phyloP scores from a whole-genome alignment of 1,140 invertebrate species.

The Neuroterus valhalla region DNA sequence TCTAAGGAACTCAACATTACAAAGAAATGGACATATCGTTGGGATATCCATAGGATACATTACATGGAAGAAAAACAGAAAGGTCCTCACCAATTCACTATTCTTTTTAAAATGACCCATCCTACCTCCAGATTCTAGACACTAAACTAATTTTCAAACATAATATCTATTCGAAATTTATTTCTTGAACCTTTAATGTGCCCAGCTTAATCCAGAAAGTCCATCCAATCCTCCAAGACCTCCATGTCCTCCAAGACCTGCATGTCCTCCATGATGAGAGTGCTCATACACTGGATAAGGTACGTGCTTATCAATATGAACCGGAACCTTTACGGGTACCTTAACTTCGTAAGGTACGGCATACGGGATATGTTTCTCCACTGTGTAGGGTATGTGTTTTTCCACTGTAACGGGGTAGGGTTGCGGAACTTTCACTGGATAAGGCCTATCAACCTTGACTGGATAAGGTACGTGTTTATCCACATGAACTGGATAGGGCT shows the following conservation, averaged over 20 bases:
- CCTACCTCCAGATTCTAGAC: background rate
- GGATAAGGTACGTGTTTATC: constrained; percentile 70
- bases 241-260: constrained; percentile 39
- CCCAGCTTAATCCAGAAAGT: background rate
- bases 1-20: background rate
- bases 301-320: constrained; percentile 73
- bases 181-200: background rate
- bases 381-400: constrained; percentile 77
- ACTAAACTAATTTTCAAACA: background rate
- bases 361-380: constrained; percentile 66
- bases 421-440: constrained; percentile 75
- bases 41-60: constrained; percentile 16
- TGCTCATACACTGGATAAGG: constrained; percentile 67
- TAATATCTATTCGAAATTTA: background rate
- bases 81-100: background rate
- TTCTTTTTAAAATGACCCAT: background rate
- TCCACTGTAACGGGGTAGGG: constrained; percentile 78
- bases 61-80: background rate
- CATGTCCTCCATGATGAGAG: constrained; percentile 43
- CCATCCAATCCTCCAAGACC: constrained; percentile 47
- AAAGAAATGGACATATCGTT: background rate
- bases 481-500: constrained; percentile 71
- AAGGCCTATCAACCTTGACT: constrained; percentile 76
- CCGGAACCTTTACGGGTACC: constrained; percentile 76
- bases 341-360: constrained; percentile 74